phyloP scores from a whole-genome alignment of 2,113 vertebrate genomes.

The Castor canadensis region DNA sequence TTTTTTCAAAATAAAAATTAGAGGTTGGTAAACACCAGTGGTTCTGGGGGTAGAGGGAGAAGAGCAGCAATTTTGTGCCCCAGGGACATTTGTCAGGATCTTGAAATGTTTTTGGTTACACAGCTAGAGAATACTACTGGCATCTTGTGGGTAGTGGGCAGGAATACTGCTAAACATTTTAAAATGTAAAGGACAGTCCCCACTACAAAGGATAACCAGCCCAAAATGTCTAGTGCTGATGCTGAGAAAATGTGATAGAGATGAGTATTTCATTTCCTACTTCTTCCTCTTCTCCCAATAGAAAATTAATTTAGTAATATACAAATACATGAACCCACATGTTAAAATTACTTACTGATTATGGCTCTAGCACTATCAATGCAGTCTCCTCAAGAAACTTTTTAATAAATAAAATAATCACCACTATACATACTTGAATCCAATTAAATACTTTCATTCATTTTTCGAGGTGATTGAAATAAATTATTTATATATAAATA shows the following conservation, averaged over 20 bases:
- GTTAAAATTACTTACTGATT: constrained; percentile 31
- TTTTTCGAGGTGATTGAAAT: background rate
- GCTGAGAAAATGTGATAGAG: background rate
- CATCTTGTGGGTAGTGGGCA: background rate
- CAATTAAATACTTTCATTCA: background rate
- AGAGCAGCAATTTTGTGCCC: background rate
- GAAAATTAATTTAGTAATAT: constrained; percentile 19
- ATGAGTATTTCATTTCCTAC: background rate
- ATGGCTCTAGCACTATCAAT: background rate
- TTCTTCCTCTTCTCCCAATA: background rate
- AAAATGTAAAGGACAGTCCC: background rate
- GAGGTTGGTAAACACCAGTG: background rate
- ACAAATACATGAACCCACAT: background rate
- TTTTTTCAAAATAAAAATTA: constrained; percentile 50
- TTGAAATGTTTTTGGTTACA: background rate
- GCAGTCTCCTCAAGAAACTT: background rate
- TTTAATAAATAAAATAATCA: constrained; percentile 23
- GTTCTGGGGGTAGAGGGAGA: background rate
- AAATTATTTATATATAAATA: background rate
- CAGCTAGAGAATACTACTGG: background rate
- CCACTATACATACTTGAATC: background rate
- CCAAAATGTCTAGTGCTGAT: background rate
- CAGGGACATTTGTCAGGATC: background rate
- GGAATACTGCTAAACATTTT: background rate
- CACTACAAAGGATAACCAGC: background rate